These are phyloP conservation scores for Sylvia atricapilla DNA, from an alignment of 2,113 vertebrate species.

Conservation along the genomic window DNA sequence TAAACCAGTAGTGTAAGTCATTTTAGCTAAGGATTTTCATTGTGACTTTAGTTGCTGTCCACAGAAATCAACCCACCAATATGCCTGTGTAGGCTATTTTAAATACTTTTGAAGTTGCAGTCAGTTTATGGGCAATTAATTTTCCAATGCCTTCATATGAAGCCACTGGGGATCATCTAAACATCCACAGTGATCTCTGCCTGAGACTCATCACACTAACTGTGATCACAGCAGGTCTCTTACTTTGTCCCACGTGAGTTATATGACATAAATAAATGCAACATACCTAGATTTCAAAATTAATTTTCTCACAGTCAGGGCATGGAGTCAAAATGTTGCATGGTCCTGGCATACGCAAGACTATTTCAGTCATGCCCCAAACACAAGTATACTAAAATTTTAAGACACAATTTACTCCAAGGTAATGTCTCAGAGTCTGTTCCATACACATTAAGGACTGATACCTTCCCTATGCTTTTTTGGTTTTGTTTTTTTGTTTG, in stretches of 20 bases:
- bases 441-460: not conserved
- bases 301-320: not conserved
- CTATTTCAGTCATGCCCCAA: not conserved
- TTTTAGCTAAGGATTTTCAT: not conserved
- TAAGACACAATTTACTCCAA: not conserved
- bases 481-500: not conserved
- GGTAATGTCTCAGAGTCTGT: not conserved
- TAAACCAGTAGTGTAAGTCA: not conserved
- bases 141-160: not conserved
- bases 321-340: not conserved
- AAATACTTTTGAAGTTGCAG: not conserved
- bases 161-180: not conserved
- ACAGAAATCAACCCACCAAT: not conserved
- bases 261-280: not conserved
- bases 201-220: not conserved
- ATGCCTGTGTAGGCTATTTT: not conserved
- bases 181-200: not conserved
- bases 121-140: not conserved
- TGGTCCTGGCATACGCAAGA: not conserved
- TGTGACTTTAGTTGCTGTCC: not conserved
- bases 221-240: not conserved
- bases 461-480: not conserved
- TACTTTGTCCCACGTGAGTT: not conserved
- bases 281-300: not conserved
- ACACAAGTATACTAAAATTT: not conserved